phyloP scores from a whole-genome alignment of 2,113 vertebrate genomes.

The Aspidoscelis tigris region DNA sequence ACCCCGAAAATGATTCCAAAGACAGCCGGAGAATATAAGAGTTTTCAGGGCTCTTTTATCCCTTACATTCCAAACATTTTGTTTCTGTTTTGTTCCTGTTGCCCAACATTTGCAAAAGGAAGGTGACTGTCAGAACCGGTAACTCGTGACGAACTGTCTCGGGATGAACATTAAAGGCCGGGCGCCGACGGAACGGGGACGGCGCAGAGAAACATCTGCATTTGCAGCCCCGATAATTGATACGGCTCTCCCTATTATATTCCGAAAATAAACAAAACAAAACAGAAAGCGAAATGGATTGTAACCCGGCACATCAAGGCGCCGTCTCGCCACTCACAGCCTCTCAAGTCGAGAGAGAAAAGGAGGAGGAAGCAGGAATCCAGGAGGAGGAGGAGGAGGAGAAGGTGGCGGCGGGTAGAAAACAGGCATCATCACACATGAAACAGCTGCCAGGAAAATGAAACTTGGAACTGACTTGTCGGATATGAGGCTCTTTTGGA shows the following conservation, averaged over 20 bases:
- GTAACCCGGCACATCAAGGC: conserved; percentile 64
- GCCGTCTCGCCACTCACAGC: conserved; percentile 59
- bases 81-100: conserved; percentile 63
- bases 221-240: conserved; percentile 68
- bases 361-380: conserved; percentile 9
- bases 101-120: conserved; percentile 66
- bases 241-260: conserved; percentile 67
- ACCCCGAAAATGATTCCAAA: conserved; percentile 56
- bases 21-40: conserved; percentile 57
- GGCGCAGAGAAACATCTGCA: background rate
- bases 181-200: conserved; percentile 34
- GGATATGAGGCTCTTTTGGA: conserved; percentile 27
- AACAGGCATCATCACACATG: conserved; percentile 21
- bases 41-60: conserved; percentile 69
- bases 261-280: conserved; percentile 65
- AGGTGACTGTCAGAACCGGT: conserved; percentile 65
- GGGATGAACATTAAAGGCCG: conserved; percentile 65
- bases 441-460: conserved; percentile 71
- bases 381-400: conserved; percentile 51
- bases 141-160: conserved; percentile 65
- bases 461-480: conserved; percentile 64
- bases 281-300: conserved; percentile 45
- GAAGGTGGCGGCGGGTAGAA: no score
- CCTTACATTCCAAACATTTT: conserved; percentile 67
- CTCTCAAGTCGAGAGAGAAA: conserved; percentile 50